A percentile compares a stretch with the other conserved stretches of the same genome.
Evolutionary conservation across 2,888 invertebrate genomes (phyloP).

Genomic region (Nemoura dubitans): DNA sequence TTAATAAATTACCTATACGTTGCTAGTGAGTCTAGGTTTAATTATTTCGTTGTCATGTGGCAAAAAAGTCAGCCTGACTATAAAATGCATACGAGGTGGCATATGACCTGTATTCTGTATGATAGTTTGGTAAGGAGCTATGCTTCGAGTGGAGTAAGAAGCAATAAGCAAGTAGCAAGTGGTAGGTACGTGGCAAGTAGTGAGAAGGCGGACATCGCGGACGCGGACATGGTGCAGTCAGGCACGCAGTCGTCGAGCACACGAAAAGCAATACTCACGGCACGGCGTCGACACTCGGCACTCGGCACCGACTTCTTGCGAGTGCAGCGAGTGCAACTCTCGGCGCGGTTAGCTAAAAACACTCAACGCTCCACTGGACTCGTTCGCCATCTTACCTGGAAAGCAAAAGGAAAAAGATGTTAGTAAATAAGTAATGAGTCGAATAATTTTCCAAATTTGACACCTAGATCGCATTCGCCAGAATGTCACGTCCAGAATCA

Average conservation of each 20-base stretch:
- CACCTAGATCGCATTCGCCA: not conserved
- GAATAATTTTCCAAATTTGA: not conserved
- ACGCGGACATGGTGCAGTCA: not conserved
- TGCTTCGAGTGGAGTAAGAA: too few relatives aligned
- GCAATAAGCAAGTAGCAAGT: too few relatives aligned
- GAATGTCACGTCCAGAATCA: not conserved
- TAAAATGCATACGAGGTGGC: not conserved
- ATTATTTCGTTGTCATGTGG: not conserved
- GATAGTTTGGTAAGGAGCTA: too few relatives aligned
- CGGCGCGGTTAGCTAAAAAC: not conserved
- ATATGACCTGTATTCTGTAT: too few relatives aligned
- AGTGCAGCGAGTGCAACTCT: not conserved
- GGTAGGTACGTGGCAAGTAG: too few relatives aligned
- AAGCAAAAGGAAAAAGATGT: not conserved
- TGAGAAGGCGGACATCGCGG: not conserved
- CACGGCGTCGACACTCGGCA: too few relatives aligned
- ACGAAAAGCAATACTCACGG: not conserved
- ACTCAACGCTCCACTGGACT: not conserved
- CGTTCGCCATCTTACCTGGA: slow-evolving; percentile 19
- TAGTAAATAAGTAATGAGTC: not conserved
- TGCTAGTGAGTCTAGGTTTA: not conserved
- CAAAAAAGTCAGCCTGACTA: not conserved
- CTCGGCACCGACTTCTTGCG: not conserved
- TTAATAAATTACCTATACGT: not conserved
- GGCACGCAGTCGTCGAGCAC: too few relatives aligned